Evolutionary conservation across 2,888 invertebrate species (phyloP).

Genomic region (Ectemnius lituratus): DNA sequence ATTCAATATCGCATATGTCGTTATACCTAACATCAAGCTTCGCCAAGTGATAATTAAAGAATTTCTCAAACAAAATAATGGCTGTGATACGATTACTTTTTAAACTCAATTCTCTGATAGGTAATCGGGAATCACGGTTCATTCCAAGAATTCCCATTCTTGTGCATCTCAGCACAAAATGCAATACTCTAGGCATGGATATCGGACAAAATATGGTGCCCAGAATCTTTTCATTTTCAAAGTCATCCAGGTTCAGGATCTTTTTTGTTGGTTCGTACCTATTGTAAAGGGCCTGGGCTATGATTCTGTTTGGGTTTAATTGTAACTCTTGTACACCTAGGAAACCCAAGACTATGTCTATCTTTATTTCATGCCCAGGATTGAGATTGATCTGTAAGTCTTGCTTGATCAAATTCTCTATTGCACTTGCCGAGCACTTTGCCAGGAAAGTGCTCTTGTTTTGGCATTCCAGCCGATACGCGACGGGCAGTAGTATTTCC

Average conservation of each 20-base stretch:
- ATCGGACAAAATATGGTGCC: slow-evolving; percentile 70
- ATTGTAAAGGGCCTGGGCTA: slow-evolving; percentile 61
- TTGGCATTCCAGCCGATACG: slow-evolving; percentile 63
- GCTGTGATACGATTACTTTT: slow-evolving; percentile 65
- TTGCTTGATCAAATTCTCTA: slow-evolving; percentile 67
- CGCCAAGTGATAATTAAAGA: slow-evolving; percentile 66
- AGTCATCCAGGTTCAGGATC: slow-evolving; percentile 69
- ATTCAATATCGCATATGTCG: slow-evolving; percentile 63
- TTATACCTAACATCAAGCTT: slow-evolving; percentile 72
- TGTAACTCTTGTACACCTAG: slow-evolving; percentile 60
- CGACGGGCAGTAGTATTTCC: slow-evolving; percentile 67
- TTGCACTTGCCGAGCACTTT: slow-evolving; percentile 61
- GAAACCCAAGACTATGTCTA: slow-evolving; percentile 73
- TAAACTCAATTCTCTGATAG: slow-evolving; percentile 70
- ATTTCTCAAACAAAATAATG: slow-evolving; percentile 66
- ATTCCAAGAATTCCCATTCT: slow-evolving; percentile 56
- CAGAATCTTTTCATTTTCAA: slow-evolving; percentile 67
- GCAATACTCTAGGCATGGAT: slow-evolving; percentile 65
- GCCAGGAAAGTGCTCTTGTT: slow-evolving; percentile 69
- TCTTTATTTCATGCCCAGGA: slow-evolving; percentile 56
- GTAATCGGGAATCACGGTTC: slow-evolving; percentile 60
- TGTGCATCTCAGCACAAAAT: slow-evolving; percentile 64
- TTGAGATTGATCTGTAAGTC: slow-evolving; percentile 61
- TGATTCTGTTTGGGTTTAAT: slow-evolving; percentile 62
- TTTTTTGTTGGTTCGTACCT: slow-evolving; percentile 67